Conservation (phyloP, 2,797 vertebrate genomes). For the Acanthornis magna region DNA sequence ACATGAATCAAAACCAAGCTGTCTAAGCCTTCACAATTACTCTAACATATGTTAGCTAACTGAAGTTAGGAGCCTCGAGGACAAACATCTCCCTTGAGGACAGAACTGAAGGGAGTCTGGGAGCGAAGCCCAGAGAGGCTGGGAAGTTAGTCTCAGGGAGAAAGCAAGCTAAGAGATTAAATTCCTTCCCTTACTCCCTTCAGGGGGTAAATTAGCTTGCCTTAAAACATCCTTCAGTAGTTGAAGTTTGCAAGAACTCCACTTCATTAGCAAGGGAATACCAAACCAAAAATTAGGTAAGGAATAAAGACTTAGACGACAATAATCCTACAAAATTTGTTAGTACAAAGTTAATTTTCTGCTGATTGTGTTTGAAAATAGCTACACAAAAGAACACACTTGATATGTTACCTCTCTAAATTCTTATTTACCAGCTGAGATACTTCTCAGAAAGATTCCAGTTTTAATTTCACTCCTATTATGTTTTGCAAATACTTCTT, state of each 20-base stretch:
- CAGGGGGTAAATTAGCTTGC: background rate
- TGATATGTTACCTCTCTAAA: background rate
- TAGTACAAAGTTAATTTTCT: background rate
- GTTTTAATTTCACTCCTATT: background rate
- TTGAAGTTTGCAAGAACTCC: background rate
- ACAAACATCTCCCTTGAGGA: background rate
- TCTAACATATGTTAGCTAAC: background rate
- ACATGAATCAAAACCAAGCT: background rate
- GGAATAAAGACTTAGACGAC: background rate
- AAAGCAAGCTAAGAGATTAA: background rate
- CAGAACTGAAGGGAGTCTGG: slow-evolving; percentile 4
- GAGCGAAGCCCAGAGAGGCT: background rate
- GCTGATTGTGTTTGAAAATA: background rate
- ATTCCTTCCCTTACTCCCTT: background rate
- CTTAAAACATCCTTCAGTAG: background rate
- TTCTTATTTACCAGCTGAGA: background rate
- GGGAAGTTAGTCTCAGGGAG: background rate
- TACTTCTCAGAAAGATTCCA: background rate
- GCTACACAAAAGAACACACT: background rate
- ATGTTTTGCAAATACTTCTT: background rate
- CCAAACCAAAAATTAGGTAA: background rate
- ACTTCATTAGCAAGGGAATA: background rate
- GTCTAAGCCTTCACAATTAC: background rate
- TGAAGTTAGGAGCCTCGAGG: background rate
- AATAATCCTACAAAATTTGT: background rate